Evolutionary conservation across 2,113 vertebrate genomes (phyloP), one percentile per base, ranked within the genome.

Genomic region (Salminus brasiliensis): DNA sequence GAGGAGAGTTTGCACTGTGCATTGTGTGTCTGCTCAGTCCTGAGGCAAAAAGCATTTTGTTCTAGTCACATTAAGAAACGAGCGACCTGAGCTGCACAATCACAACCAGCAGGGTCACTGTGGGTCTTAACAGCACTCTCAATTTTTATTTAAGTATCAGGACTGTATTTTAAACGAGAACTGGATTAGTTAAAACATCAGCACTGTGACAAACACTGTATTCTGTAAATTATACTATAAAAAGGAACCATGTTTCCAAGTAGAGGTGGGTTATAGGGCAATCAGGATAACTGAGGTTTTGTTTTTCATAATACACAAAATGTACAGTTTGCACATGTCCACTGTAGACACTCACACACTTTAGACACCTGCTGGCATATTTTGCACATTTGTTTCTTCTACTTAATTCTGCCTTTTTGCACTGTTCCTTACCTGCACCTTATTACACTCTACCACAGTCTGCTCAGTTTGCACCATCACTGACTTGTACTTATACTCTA

Each of bases 61-160:
- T 16, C 27, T 71, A 59, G 4, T 34, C 15, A 53, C 69, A 39
- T 72, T 36, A 62, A 49, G 4, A 57, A 27, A n/a, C n/a, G 25
- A 47, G 25, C 13, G 65, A 67, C 12, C 34, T n/a, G 10, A 59
- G 9, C 5, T 16, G 41, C 32, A 49, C 34, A 43, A 59, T 23
- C 45, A 41, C 55, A 73, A 32, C 47, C 59, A 79, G 43, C 30
- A 57, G 25, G 49, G n/a, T 66, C 60, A 36, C 13, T 52, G 30
- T 36, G 27, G 60, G 45, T 16, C 63, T 72, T 15, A 55, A 57
- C 49, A 15, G 15, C 34, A 74, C n/a, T 65, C 60, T 8, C 15
- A 9, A 1, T 36, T 34, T 13, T 30, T 30, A 53, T 41, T 72
- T 27, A 18, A 43, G 23, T 11, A 5, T 10, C 15, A 59, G 41